Conservation (phyloP, 2,888 invertebrate species). For the Hemicrepidius hirtus region DNA sequence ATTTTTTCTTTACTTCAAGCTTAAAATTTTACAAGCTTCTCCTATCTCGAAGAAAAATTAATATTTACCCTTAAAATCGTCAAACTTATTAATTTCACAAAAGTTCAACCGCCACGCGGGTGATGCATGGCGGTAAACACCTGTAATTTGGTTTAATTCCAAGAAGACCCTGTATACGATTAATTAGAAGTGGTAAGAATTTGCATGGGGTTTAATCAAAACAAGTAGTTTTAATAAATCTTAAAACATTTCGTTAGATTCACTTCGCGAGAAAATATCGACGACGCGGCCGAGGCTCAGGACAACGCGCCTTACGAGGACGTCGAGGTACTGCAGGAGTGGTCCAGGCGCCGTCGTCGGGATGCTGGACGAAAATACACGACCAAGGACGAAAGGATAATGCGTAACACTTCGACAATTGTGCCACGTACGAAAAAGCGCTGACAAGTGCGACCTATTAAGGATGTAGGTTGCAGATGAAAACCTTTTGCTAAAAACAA, state of each 20-base stretch:
- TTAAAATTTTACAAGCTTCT: not conserved
- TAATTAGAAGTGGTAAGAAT: not conserved
- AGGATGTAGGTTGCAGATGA: constrained; percentile 22
- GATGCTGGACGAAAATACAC: constrained; percentile 58
- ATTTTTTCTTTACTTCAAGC: not conserved
- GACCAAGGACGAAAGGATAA: constrained; percentile 52
- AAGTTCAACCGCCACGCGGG: not conserved
- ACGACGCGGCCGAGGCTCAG: constrained; percentile 45
- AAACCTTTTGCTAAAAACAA: no score
- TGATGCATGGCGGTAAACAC: not conserved
- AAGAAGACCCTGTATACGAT: not conserved
- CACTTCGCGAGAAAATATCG: constrained; percentile 42
- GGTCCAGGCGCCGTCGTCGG: constrained; percentile 63
- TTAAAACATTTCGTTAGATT: constrained; percentile 36
- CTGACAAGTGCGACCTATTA: constrained; percentile 47
- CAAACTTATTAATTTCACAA: not conserved
- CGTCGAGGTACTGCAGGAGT: constrained; percentile 64
- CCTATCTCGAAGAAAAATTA: not conserved
- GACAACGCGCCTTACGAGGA: constrained; percentile 57
- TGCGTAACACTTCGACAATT: constrained; percentile 51
- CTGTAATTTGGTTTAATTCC: constrained; percentile 18
- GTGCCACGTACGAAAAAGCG: constrained; percentile 43
- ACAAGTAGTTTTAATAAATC: constrained; percentile 22
- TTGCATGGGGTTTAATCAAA: not conserved
- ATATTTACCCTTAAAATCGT: not conserved